Conservation (phyloP, 2,888 invertebrate genomes). For the Yponomeuta malinellus region DNA sequence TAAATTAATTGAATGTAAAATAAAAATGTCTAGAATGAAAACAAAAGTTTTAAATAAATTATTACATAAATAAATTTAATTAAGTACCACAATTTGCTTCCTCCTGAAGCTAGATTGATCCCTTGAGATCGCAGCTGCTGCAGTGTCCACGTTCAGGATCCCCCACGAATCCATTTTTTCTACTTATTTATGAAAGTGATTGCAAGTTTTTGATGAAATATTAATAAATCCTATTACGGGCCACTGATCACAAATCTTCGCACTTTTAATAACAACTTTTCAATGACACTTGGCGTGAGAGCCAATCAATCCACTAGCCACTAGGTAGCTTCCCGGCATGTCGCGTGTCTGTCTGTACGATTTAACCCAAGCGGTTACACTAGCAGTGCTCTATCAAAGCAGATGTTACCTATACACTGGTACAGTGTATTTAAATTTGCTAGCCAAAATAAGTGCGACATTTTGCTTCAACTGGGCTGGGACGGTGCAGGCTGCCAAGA, state of each 20-base stretch:
- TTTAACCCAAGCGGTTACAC: slow-evolving; percentile 33
- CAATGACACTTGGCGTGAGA: slow-evolving; percentile 44
- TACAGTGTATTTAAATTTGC: slow-evolving; percentile 60
- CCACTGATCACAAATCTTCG: slow-evolving; percentile 5
- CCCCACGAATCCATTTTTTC: slow-evolving; percentile 83
- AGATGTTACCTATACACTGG: slow-evolving; percentile 10
- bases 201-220: neutral
- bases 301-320: slow-evolving; percentile 14
- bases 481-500: slow-evolving; percentile 57
- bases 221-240: slow-evolving; percentile 27
- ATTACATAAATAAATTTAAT: too few relatives aligned
- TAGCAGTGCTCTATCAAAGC: slow-evolving; percentile 31
- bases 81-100: slow-evolving; percentile 51
- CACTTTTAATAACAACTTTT: slow-evolving; percentile 27
- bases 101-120: slow-evolving; percentile 78
- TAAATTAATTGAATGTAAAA: too few relatives aligned
- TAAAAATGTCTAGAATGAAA: too few relatives aligned
- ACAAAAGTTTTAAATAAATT: too few relatives aligned
- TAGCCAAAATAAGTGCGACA: slow-evolving; percentile 74
- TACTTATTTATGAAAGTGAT: neutral
- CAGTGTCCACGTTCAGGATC: slow-evolving; percentile 78
- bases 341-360: slow-evolving; percentile 18
- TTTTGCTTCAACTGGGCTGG: slow-evolving; percentile 71
- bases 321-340: neutral
- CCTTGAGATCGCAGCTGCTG: slow-evolving; percentile 80